Evolutionary conservation across 2,888 invertebrate species (phyloP).

Genomic region (Melolontha melolontha): DNA sequence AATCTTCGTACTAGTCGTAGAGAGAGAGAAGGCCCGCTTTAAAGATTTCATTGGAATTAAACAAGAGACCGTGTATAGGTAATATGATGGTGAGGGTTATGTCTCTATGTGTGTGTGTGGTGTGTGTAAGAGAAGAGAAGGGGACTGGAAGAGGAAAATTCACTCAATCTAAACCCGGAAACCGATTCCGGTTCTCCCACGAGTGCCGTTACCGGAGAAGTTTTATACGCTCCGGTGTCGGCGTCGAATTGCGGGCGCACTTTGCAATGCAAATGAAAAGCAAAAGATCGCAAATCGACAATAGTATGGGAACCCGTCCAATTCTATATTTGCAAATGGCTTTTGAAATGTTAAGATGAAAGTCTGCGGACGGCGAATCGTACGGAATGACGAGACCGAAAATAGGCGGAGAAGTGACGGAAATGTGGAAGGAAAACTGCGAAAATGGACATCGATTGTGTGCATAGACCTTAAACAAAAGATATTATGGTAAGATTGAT

Average conservation of each 20-base stretch:
- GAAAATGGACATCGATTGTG: too few relatives aligned
- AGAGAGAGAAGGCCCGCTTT: conserved; percentile 51
- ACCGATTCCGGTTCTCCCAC: conserved; percentile 63
- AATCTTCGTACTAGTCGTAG: conserved; percentile 52
- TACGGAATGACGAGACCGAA: not conserved
- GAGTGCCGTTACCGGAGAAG: conserved; percentile 63
- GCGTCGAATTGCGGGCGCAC: conserved; percentile 63
- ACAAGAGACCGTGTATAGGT: conserved; percentile 62
- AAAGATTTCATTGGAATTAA: conserved; percentile 64
- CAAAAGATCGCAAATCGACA: conserved; percentile 66
- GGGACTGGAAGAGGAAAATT: conserved; percentile 58
- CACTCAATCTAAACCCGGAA: conserved; percentile 67
- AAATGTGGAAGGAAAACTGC: too few relatives aligned
- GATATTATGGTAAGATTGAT: too few relatives aligned
- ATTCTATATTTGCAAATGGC: conserved; percentile 62
- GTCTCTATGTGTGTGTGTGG: conserved; percentile 51
- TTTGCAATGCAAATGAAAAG: conserved; percentile 67
- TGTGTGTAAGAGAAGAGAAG: conserved; percentile 48
- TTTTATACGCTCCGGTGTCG: conserved; percentile 63
- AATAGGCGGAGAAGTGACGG: not conserved
- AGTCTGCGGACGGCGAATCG: conserved; percentile 37
- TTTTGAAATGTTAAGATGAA: conserved; percentile 55
- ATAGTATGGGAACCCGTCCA: conserved; percentile 62
- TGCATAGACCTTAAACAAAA: too few relatives aligned
- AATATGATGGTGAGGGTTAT: conserved; percentile 51